Percentiles rank a stretch among this genome's conserved stretches.
Conservation (phyloP, 2,797 vertebrate genomes). For the Sebastes miniatus region DNA sequence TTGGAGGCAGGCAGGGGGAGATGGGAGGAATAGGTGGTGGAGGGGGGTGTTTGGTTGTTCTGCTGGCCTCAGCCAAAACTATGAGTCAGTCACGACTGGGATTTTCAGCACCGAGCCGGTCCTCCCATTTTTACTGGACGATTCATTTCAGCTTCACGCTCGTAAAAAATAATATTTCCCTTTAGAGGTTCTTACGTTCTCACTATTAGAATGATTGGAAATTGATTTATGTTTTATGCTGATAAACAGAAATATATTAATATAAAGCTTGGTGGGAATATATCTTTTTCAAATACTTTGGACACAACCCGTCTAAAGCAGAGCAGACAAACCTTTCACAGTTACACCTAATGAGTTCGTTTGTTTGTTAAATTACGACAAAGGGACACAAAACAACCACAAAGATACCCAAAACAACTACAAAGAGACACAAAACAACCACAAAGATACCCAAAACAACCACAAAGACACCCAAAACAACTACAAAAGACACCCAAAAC, state of each 20-base stretch:
- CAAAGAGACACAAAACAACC: accelerated
- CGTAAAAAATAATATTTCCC: slow-evolving; percentile 8
- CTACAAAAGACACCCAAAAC: accelerated
- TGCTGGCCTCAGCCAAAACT: slow-evolving; percentile 15
- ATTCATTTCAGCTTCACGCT: slow-evolving; percentile 5
- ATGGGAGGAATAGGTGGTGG: neutral
- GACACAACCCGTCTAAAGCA: neutral
- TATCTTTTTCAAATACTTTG: neutral
- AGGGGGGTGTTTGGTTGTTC: neutral
- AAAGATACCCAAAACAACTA: accelerated
- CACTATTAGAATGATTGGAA: neutral
- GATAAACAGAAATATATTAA: neutral
- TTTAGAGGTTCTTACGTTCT: neutral
- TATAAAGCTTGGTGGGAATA: neutral
- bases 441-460: neutral
- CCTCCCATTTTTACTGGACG: slow-evolving; percentile 4
- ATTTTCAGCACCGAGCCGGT: neutral
- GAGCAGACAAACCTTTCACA: neutral
- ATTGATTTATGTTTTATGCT: neutral
- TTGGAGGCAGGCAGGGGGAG: slow-evolving; percentile 3
- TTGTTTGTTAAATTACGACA: neutral
- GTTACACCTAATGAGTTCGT: neutral
- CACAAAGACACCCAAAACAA: accelerated
- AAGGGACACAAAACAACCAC: neutral
- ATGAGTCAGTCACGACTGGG: slow-evolving; percentile 19